phyloP scores from a whole-genome alignment of 2,888 invertebrate genomes.

The Epinotia nisella region DNA sequence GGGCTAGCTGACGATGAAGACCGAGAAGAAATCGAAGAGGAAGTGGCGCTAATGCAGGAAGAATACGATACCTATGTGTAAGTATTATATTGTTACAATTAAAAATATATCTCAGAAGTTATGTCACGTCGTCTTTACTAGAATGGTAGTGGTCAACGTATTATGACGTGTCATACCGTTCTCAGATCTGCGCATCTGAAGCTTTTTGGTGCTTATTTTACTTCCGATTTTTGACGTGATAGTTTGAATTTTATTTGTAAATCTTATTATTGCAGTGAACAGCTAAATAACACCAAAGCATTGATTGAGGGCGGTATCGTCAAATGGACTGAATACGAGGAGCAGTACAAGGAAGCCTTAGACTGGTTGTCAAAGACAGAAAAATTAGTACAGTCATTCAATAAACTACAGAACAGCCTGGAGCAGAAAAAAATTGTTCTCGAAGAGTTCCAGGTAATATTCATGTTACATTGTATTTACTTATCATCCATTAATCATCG shows the following conservation, averaged over 20 bases:
- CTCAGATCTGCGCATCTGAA: background rate
- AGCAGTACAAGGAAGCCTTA: slow-evolving; percentile 94
- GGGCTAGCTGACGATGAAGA: slow-evolving; percentile 93
- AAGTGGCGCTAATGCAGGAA: slow-evolving; percentile 94
- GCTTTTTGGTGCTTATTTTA: too few species aligned
- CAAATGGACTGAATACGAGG: slow-evolving; percentile 97
- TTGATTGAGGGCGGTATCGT: slow-evolving; percentile 94
- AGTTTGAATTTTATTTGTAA: background rate
- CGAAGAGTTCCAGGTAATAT: slow-evolving; percentile 92
- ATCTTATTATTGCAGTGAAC: slow-evolving; percentile 84
- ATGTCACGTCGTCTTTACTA: background rate
- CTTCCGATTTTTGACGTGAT: background rate
- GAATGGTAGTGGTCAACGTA: background rate
- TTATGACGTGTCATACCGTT: background rate
- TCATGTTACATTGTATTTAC: slow-evolving; percentile 10
- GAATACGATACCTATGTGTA: slow-evolving; percentile 94
- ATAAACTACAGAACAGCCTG: slow-evolving; percentile 94
- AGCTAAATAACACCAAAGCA: slow-evolving; percentile 91
- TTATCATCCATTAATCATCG: too few species aligned
- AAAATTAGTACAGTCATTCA: slow-evolving; percentile 93
- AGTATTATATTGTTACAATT: slow-evolving; percentile 62
- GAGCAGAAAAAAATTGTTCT: slow-evolving; percentile 95
- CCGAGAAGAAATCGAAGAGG: slow-evolving; percentile 95
- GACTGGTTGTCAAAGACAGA: slow-evolving; percentile 96
- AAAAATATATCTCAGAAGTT: background rate